phyloP scores from a whole-genome alignment of 2,113 vertebrate species.

The Gracilinanus agilis region DNA sequence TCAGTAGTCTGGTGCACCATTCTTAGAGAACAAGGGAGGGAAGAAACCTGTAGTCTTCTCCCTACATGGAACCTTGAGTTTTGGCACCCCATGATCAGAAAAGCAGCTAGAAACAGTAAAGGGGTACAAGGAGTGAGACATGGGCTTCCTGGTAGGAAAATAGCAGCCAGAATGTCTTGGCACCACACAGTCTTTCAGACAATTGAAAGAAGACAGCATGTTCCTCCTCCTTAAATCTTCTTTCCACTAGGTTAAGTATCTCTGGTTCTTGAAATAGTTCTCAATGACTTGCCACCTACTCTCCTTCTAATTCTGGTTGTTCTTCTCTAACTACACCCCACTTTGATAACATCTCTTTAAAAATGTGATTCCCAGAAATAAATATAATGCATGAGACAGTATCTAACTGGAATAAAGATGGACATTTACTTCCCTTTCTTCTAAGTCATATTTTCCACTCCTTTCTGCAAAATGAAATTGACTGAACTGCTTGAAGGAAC shows the following conservation, averaged over 20 bases:
- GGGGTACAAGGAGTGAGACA: background rate
- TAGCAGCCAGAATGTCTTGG: background rate
- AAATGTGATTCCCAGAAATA: background rate
- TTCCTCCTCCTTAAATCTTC: background rate
- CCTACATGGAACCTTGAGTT: background rate
- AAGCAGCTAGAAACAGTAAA: background rate
- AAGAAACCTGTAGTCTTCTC: background rate
- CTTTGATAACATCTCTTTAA: background rate
- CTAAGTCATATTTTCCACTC: background rate
- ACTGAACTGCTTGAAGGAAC: background rate
- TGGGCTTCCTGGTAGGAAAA: background rate
- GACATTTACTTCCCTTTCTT: background rate
- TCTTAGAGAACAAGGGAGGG: background rate
- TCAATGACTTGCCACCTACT: background rate
- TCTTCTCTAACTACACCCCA: background rate
- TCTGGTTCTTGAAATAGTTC: background rate
- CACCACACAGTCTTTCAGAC: background rate
- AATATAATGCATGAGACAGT: background rate
- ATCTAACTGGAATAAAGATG: background rate
- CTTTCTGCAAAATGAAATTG: background rate
- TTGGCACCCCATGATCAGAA: background rate
- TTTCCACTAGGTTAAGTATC: background rate
- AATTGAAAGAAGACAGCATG: background rate
- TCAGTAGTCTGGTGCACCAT: background rate
- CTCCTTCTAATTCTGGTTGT: background rate